Base-by-base conservation (phyloP, 2,888 invertebrate genomes). In the Ctenicera cuprea region DNA sequence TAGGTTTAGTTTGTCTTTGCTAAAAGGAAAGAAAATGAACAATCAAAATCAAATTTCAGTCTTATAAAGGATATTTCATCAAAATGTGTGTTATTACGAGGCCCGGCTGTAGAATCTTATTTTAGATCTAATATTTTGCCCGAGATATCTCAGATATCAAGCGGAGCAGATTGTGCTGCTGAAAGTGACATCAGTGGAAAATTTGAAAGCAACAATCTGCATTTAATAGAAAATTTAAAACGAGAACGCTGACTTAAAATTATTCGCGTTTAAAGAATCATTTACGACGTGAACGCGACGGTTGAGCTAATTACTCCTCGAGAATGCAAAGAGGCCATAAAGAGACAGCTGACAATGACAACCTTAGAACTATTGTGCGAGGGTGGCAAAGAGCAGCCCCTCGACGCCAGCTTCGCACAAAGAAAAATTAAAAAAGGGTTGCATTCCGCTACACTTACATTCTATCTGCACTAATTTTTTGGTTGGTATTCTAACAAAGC, bases 341-440 rank as follows among this genome's bases (percentile, higher is more conserved):
- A 78, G 78, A 78, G 76, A 74, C 78, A 75, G 67, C 78, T 77
- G 76, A 77, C 76, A 77, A 77, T 78, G 78, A 77, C 78, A 78
- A 75, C 74, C 75, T 71, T 69, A 72, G 68, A 74, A 75, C 75
- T 73, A 77, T 77, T 77, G 74, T 77, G 68, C 63, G 66, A 67
- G 74, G 75, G 77, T 72, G 76, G 74, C 65, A 77, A 76, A 70
- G 68, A 67, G 63, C 71, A 71, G 48, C 67, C 66, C 65, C 74
- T 71, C 57, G 59, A 71, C 70, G 45, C 57, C 70, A 71, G 54
- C 59, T 48, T 68, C 63, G 52, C 50, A 67, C 20, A 71, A 74
- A 63, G 67, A 66, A 71, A 59, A 67, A 66, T 70, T 74, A 71
- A 71, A 73, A n/a, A 65, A 66, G 71, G 45, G 65, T 59, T 61